phyloP scores from a whole-genome alignment of 2,113 vertebrate genomes.

The Galemys pyrenaicus region DNA sequence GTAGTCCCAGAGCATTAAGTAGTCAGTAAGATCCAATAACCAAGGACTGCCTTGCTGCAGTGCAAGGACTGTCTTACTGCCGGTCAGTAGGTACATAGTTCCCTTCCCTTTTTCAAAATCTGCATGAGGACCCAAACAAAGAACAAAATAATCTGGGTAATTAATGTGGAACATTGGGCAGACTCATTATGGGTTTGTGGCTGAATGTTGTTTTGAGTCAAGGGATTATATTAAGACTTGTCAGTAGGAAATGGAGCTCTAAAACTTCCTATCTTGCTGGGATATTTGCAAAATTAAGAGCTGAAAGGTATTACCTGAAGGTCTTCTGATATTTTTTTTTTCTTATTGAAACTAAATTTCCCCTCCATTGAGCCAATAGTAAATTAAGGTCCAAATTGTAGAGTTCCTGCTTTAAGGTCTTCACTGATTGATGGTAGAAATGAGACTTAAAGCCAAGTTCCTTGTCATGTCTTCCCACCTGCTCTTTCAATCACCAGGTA shows the following conservation, averaged over 20 bases:
- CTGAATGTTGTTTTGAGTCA: background rate
- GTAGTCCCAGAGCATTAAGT: background rate
- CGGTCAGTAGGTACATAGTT: no score
- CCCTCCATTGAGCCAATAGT: background rate
- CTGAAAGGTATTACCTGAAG: background rate
- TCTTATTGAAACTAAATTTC: background rate
- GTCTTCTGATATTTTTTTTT: background rate
- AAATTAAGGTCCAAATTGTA: background rate
- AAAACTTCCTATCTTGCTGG: background rate
- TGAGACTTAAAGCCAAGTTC: background rate
- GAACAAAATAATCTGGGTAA: no score
- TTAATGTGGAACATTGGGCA: background rate
- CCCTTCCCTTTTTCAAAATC: background rate
- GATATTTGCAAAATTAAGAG: background rate
- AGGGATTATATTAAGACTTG: background rate
- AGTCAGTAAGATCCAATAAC: background rate
- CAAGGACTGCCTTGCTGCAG: background rate
- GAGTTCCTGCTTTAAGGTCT: background rate
- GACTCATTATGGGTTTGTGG: background rate
- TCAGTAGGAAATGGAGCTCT: background rate
- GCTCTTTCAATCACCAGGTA: background rate
- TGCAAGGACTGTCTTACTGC: no score
- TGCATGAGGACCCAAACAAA: fast-evolving
- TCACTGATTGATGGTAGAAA: background rate
- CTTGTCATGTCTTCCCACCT: background rate